Percentiles rank a stretch among this genome's conserved stretches.
phyloP scores from a whole-genome alignment of 2,113 vertebrate genomes.

The Varanus komodoensis region DNA sequence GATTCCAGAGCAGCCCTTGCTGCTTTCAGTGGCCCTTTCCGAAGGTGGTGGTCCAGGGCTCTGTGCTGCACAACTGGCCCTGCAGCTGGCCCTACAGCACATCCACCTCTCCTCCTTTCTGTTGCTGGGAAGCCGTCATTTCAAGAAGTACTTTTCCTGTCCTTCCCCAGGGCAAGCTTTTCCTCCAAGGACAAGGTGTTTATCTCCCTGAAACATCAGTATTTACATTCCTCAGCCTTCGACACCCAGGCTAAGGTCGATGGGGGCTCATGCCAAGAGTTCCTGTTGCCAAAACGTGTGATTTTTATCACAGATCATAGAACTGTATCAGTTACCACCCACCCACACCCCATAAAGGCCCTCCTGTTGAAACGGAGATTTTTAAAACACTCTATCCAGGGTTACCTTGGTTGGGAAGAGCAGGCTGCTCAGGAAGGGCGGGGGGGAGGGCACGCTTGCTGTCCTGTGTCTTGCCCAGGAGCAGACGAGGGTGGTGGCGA shows the following conservation, averaged over 20 bases:
- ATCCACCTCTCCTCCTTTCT: too few species aligned
- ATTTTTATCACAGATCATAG: background rate
- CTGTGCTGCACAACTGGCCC: background rate
- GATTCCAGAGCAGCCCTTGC: background rate
- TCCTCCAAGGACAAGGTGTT: constrained; percentile 21
- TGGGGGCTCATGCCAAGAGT: background rate
- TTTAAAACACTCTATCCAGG: background rate
- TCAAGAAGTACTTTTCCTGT: background rate
- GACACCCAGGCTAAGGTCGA: background rate
- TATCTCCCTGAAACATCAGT: constrained; percentile 24
- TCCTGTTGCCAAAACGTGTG: constrained; percentile 1
- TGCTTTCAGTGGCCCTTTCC: background rate
- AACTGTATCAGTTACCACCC: background rate
- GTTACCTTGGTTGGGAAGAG: background rate
- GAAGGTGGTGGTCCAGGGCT: too few species aligned
- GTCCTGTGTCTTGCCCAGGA: too few species aligned
- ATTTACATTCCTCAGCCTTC: constrained; percentile 20
- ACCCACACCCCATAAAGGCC: background rate
- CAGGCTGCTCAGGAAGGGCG: background rate
- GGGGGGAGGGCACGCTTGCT: too few species aligned
- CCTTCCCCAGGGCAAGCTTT: constrained; percentile 29
- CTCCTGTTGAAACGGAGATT: background rate
- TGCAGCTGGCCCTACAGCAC: background rate
- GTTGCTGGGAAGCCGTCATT: background rate
- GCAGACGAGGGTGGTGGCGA: too few species aligned